These are phyloP conservation scores for Alitta virens DNA, from an alignment of 2,888 invertebrate genomes.

Conservation along the genomic window DNA sequence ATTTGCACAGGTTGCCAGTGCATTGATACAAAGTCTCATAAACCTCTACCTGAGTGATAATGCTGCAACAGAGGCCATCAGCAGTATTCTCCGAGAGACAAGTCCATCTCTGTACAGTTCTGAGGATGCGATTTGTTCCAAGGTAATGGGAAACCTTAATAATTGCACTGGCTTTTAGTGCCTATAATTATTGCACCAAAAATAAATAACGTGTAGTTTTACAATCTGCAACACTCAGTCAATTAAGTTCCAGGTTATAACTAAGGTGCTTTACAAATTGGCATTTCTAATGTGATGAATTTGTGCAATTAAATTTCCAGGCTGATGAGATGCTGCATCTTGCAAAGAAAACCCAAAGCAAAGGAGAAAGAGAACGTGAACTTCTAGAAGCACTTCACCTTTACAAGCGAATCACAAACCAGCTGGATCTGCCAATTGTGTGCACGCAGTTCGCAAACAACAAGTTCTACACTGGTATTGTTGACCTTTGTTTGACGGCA, in stretches of 20 bases:
- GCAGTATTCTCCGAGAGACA: conserved; percentile 78
- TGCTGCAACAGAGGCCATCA: conserved; percentile 90
- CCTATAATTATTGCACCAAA: no score
- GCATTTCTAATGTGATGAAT: no score
- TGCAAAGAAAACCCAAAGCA: conserved; percentile 69
- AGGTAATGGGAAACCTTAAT: no score
- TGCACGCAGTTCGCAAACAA: conserved; percentile 79
- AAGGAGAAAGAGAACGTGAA: conserved; percentile 73
- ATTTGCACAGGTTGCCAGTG: conserved; percentile 58
- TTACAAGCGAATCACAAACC: conserved; percentile 85
- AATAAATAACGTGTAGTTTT: no score
- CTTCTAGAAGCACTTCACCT: conserved; percentile 60
- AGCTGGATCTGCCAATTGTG: conserved; percentile 79
- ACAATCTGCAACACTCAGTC: no score
- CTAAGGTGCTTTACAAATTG: no score
- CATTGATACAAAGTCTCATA: conserved; percentile 80
- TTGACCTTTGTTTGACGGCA: conserved; percentile 81
- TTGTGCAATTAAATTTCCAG: conserved; percentile 60
- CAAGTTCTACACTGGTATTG: conserved; percentile 79
- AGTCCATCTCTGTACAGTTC: conserved; percentile 91
- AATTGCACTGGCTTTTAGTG: no score
- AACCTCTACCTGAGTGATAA: conserved; percentile 92
- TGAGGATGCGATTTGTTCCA: conserved; percentile 94
- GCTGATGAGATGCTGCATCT: conserved; percentile 85
- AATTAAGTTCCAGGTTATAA: no score